Base-by-base conservation (phyloP, 2,797 vertebrate species). In the Mergus octosetaceus region DNA sequence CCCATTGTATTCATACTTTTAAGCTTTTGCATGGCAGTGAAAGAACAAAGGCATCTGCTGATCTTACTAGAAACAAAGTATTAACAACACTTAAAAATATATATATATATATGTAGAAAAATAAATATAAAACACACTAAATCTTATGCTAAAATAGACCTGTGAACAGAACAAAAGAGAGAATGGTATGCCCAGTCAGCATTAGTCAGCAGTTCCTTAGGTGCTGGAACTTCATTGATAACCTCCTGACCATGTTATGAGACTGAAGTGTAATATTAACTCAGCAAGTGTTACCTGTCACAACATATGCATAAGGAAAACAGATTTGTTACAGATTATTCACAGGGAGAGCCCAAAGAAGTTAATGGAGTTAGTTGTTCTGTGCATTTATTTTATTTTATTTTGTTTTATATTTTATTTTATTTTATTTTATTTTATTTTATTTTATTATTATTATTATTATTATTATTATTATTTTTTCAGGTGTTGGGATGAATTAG, bases 101-200 rank as follows among this genome's bases (percentile, higher is more conserved):
- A 36, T 36, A 36, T 36, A 36, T 7, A 6, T 2, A 2, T 3
- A 3, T 0, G 1, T n/a, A 9, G 3, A 65, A 53, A 85, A 73
- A 6, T 8, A 69, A 25, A 34, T 43, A 34, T 8, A 80, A 87
- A 61, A 6, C 16, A 36, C 7, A 9, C 27, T 8, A 69, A 41
- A 57, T 47, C 7, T 34, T 24, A 13, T 9, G 8, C 5, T 72
- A 36, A 73, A 70, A 39, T 8, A 36, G 32, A 25, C 58, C 7
- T 19, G 2, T 76, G 25, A 74, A 32, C 18, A 47, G 22, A 81
- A 6, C 12, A 47, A 57, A 34, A 45, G 19, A 20, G 7, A 28
- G 27, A 56, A 25, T 10, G 18, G 4, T 21, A 34, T 38, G 7
- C 9, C 13, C 11, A 21, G 27, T 20, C 24, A 38, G 8, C 7